Evolutionary conservation across 2,113 vertebrate species (phyloP).

Genomic region (Odocoileus hemionus): DNA sequence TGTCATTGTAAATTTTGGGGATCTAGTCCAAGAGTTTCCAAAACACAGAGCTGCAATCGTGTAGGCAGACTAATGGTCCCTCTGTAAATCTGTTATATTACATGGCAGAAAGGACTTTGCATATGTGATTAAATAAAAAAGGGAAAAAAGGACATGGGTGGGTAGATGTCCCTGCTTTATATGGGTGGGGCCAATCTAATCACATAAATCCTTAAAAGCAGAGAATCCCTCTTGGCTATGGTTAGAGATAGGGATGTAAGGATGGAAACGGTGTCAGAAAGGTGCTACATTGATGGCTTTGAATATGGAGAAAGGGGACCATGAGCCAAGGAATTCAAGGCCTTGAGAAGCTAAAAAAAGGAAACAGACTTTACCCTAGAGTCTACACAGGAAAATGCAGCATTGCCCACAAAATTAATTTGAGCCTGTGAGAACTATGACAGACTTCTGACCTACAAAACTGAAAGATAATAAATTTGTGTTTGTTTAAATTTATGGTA

Average conservation of each 20-base stretch:
- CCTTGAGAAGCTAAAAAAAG: neutral
- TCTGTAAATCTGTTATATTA: neutral
- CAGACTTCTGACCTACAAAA: neutral
- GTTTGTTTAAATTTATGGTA: neutral
- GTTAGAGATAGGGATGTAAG: neutral
- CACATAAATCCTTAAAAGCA: neutral
- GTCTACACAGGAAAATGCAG: neutral
- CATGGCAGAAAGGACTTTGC: neutral
- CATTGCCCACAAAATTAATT: neutral
- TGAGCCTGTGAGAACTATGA: neutral
- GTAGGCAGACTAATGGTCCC: neutral
- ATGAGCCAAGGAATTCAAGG: neutral
- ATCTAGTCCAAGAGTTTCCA: neutral
- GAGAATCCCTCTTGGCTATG: neutral
- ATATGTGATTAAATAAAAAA: neutral
- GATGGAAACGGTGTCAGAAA: neutral
- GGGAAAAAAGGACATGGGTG: neutral
- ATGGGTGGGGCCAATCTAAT: neutral
- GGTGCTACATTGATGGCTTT: neutral
- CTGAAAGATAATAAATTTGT: neutral
- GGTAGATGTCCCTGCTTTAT: neutral
- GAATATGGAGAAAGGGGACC: neutral
- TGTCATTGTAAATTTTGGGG: neutral
- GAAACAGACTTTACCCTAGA: neutral
- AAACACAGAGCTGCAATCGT: neutral